Evolutionary conservation across 2,797 vertebrate species (phyloP).

Genomic region (Coluber constrictor): DNA sequence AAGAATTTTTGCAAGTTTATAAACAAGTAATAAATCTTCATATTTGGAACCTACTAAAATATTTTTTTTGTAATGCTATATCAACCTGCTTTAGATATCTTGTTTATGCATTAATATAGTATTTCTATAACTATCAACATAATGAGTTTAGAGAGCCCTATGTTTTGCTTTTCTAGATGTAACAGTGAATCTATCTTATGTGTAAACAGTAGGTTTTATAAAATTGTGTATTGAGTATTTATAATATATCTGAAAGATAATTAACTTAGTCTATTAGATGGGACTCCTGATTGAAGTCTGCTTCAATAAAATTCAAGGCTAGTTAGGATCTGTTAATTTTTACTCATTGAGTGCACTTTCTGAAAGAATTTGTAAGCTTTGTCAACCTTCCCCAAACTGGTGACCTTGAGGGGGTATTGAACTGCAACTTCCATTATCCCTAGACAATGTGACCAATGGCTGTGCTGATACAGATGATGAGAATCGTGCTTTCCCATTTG

Average conservation of each 20-base stretch:
- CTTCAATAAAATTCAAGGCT: neutral
- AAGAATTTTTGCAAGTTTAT: neutral
- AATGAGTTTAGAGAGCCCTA: neutral
- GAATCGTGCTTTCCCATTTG: neutral
- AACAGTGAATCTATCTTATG: neutral
- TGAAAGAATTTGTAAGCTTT: neutral
- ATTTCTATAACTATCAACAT: neutral
- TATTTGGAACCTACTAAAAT: neutral
- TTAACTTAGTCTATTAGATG: neutral
- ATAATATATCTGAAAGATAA: neutral
- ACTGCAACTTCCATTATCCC: neutral
- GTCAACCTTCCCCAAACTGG: neutral
- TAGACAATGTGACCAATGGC: neutral
- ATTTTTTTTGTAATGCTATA: neutral
- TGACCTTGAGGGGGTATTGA: neutral
- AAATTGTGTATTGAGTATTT: neutral
- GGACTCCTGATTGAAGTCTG: neutral
- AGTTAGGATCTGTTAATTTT: constrained; percentile 12
- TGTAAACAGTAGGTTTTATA: neutral
- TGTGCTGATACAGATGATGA: neutral
- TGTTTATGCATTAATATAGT: neutral
- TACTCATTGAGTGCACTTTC: neutral
- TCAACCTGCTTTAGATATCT: neutral
- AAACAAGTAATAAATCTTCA: neutral
- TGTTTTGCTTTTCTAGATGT: neutral